Base-by-base conservation (phyloP, 2,797 vertebrate species). In the Mareca strepera region DNA sequence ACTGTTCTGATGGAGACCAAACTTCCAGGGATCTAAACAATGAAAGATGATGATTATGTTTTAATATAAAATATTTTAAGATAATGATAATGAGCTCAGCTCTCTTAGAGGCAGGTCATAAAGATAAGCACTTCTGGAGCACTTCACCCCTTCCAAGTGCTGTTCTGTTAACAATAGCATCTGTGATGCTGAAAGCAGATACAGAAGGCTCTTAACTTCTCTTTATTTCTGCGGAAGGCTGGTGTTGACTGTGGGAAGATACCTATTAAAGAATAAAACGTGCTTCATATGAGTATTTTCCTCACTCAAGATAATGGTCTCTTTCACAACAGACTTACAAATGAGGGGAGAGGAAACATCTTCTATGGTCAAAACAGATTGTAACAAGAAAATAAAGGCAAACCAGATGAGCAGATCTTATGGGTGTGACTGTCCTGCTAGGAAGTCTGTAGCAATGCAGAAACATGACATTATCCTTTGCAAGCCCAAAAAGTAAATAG, bases 111-210 rank as follows among this genome's bases (percentile, higher is more conserved):
- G 37, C 68, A 78, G 55, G 78, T 59, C 58, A 73, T 68, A 88
- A 92, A 90, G 75, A 84, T 76, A 86, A 96, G 59, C 25, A 23
- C 52, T 95, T 88, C 91, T 94, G 82, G 85, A 96, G 67, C 70
- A 68, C 87, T 91, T 92, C 31, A 43, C 82, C 83, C 21, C 59
- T 90, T 93, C 59, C 41, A 60, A 85, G 81, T 56, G 86, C 66
- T 78, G 43, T 74, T 73, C 55, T 93, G 39, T 74, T 92, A 94
- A 82, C 85, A 90, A 79, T 68, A 73, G 43, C 16, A 59, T 82
- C 88, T 75, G 53, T 63, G 86, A 73, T 85, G 68, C 64, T 91
- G 79, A 59, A 81, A 80, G 76, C 41, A 94, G 78, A 58, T 58
- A 72, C 28, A 41, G 53, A 84, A 66, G 55, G 53, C 93, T 92